Evolutionary conservation across 2,888 invertebrate genomes (phyloP).

Genomic region (Furcula furcula): DNA sequence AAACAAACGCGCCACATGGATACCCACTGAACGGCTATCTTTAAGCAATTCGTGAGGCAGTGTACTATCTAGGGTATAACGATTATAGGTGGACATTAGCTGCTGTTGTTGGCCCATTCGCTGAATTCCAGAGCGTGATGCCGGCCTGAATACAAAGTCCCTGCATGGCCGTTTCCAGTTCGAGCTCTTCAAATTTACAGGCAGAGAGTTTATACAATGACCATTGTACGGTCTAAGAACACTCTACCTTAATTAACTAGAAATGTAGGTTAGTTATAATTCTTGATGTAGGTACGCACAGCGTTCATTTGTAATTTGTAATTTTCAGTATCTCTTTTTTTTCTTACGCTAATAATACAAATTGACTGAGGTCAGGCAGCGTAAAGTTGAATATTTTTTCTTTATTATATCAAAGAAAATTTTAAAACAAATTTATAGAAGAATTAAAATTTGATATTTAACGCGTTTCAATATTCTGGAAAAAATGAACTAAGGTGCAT

Average conservation of each 20-base stretch:
- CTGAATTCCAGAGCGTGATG: constrained; percentile 41
- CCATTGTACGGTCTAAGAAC: background rate
- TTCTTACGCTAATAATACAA: background rate
- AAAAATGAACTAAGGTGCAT: too few relatives aligned
- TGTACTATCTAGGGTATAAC: constrained; percentile 61
- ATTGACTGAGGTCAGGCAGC: background rate
- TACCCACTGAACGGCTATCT: constrained; percentile 56
- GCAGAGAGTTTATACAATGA: background rate
- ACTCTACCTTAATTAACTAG: background rate
- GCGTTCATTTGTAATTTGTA: background rate
- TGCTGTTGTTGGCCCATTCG: constrained; percentile 51
- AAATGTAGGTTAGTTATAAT: too few relatives aligned
- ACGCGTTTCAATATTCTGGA: too few relatives aligned
- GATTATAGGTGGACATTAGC: constrained; percentile 69
- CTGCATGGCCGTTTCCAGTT: constrained; percentile 29
- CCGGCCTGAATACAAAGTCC: constrained; percentile 51
- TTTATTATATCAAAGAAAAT: too few relatives aligned
- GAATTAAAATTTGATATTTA: too few relatives aligned
- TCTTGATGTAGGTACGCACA: too few relatives aligned
- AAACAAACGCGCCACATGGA: constrained; percentile 12
- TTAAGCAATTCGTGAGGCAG: constrained; percentile 59
- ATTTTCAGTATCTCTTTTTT: background rate
- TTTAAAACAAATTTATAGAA: too few relatives aligned
- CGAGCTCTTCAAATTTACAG: constrained; percentile 27
- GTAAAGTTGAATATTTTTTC: background rate